Base-by-base conservation (phyloP, 2,113 vertebrate species). In the Diadophis punctatus region DNA sequence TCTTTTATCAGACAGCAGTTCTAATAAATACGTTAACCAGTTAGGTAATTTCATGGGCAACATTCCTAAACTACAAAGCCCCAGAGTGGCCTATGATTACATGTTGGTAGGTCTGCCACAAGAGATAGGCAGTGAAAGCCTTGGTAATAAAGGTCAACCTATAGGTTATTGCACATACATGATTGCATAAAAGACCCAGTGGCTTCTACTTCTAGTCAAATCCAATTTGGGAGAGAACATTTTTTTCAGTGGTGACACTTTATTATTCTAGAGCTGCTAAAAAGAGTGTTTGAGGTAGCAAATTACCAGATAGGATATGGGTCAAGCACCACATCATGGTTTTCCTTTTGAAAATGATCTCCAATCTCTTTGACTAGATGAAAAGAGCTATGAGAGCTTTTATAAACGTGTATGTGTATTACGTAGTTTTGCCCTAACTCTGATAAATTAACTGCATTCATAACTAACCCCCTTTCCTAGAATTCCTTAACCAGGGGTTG, bases 1-100 rank as follows among this genome's bases (percentile, higher is more conserved):
- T 58, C 52, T 84, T 92, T 89, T 34, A 92, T 92, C 87, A 63
- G 85, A 48, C 25, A 58, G 34, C 27, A 84, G 63, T 80, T 53
- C 68, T 92, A 95, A 97, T 94, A 96, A 95, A 95, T 96, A 95
- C 95, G 95, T 96, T 94, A 94, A 96, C 91, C 93, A 89, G 93
- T 96, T 96, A 95, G 89, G 94, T 96, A 94, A 91, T 96, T 96
- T 84, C 12, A 43, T 93, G 95, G 91, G 39, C 87, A 52, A 39
- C 20, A 25, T 89, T 89, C 55, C 68, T 92, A 86, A 49, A 60
- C 23, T 43, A 16, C 74, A 52, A 60, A 55, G 30, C 25, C 85
- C 12, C 22, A 86, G 14, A 39, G 5, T 55, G 53, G 34, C 9
- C 9, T 55, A 9, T 22, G 34, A 56, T 39, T 56, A 88, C 34